Evolutionary conservation across 2,797 vertebrate species (phyloP), one percentile per base, ranked within the genome.

Genomic region (Triplophysa bombifrons): DNA sequence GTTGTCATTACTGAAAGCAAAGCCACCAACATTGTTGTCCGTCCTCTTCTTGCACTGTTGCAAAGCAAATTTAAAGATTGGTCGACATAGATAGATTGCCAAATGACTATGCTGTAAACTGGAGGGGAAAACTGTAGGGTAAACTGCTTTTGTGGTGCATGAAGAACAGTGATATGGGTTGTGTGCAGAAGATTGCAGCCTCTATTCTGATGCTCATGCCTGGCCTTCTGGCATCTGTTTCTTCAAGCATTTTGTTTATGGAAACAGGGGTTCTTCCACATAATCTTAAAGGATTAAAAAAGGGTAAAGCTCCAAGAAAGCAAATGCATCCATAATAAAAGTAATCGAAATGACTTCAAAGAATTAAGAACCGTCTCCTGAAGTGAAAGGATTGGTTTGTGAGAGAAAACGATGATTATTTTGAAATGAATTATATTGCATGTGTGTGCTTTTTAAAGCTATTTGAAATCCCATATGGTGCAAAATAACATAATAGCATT

Each of bases 81-180:
- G 27, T 1, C 30, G 7, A 25, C 61, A 56, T 20, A 20, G 41
- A 74, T 55, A 61, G 75, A 46, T 69, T 34, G 38, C 16, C 72
- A 78, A 58, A 67, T 87, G 88, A 88, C 85, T 85, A 85, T 86
- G 74, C 76, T 84, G 84, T 88, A 87, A 86, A 50, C 55, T 83
- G 86, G 85, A 27, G 25, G 25, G 25, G 25, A 27, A 27, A 2
- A 27, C 25, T 27, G 25, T 27, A 27, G 88, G 88, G 89, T 90
- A 86, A 91, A 86, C 88, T 86, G 70, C 77, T 81, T 89, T 89
- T 88, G 66, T 53, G 27, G 17, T 38, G 34, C 3, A 7, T 51
- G 61, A 30, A 51, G n/a, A 22, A 22, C 17, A 16, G 6, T 3
- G 51, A 55, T 48, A 10, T 50, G 16, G 6, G 16, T 17, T 1